Evolutionary conservation across 2,797 vertebrate species (phyloP).

Genomic region (Sorex maritimensis): DNA sequence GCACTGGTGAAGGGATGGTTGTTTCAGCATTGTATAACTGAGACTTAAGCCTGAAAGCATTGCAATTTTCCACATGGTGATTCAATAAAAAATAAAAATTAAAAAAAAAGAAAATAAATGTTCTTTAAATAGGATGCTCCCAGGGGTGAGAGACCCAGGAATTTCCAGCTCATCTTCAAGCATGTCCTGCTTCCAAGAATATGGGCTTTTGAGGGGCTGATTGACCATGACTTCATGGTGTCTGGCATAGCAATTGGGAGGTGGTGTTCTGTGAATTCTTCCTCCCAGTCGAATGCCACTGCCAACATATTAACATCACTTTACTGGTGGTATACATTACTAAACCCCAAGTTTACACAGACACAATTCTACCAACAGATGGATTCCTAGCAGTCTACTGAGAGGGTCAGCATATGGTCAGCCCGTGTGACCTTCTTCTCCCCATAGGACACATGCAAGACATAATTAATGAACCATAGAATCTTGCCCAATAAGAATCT

Average conservation of each 20-base stretch:
- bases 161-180: not conserved
- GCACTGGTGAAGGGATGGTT: too few relatives aligned
- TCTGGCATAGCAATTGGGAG: not conserved
- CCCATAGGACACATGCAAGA: not conserved
- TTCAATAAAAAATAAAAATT: too few relatives aligned
- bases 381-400: not conserved
- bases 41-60: too few relatives aligned
- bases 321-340: not conserved
- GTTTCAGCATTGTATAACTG: too few relatives aligned
- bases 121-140: not conserved
- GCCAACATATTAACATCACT: not conserved
- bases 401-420: not conserved
- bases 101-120: not conserved
- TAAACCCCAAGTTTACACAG: not conserved
- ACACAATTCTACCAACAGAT: not conserved
- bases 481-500: constrained; percentile 31
- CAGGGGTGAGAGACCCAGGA: not conserved
- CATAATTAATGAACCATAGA: constrained; percentile 47
- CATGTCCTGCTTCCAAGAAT: not conserved
- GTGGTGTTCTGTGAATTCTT: not conserved
- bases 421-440: not conserved
- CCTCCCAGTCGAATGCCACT: not conserved
- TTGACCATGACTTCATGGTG: not conserved
- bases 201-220: not conserved
- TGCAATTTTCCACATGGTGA: too few relatives aligned